Base-by-base conservation (phyloP, 2,113 vertebrate genomes). In the Oncorhynchus mykiss region DNA sequence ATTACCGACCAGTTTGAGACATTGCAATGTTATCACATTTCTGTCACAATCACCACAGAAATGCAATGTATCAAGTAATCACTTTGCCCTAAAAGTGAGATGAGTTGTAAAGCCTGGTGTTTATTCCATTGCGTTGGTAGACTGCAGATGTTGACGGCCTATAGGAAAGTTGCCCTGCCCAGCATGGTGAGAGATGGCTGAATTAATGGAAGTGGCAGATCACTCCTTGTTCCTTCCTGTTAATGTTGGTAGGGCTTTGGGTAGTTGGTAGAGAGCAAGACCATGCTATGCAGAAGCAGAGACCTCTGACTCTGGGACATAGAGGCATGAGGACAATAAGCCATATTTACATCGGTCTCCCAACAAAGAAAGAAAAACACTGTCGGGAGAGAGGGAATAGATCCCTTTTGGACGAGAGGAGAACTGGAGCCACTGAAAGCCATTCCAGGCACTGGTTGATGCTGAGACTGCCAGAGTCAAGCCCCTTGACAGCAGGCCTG, bases 401-500 rank as follows among this genome's bases (percentile, higher is more conserved):
- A 69, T 80, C 98, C 97, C 96, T 95, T 94, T 94, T 16, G 98
- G 84, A 11, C 87, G 83, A 5, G 90, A 87, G 62, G 97, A 96
- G 29, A 98, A 87, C 67, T 94, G 79, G 2, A 98, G 89, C 97
- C 97, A 99, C 73, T 94, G 88, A 86, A 79, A 99, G 89, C 97
- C 97, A 99, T 18, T 91, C 91, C 0, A 84, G 85, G 82, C 95
- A 97, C 80, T 94, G 91, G 0, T 86, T 70, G 20, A 78, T 7
- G 45, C 74, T 82, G 1, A 97, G 82, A 5, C 54, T 74, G 0
- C 92, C 82, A 18, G 94, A 88, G 81, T 95, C 90, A 11, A 99
- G 88, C 0, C 97, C 97, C 3, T 97, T 93, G 8, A 95, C 59
- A 97, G 86, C 97, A 99, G n/a, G 97, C 97, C 97, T 99, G 80